Percentiles rank a stretch among this genome's conserved stretches.
These are phyloP conservation scores for Phyllotis vaccarum DNA, from an alignment of 2,797 vertebrate species.

Conservation along the genomic window DNA sequence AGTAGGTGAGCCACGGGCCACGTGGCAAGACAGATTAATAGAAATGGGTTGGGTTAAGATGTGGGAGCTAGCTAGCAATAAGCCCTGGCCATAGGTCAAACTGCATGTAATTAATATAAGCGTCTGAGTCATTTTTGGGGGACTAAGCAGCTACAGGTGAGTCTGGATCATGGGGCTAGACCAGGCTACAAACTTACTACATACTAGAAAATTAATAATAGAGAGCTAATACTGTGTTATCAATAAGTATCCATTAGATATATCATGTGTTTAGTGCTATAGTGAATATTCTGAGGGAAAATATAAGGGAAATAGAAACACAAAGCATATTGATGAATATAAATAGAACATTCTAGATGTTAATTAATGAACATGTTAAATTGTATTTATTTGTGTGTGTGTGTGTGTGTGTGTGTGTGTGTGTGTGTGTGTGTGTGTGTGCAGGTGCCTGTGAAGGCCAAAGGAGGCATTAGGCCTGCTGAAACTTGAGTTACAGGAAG, in stretches of 20 bases:
- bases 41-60: no score
- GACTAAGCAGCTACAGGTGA: no score
- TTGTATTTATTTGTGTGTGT: not conserved
- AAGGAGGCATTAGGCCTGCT: not conserved
- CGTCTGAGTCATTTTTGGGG: no score
- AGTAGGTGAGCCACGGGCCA: no score
- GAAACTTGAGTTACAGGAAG: not conserved
- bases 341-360: not conserved
- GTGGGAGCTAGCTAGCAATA: no score
- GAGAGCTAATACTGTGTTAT: not conserved
- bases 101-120: no score
- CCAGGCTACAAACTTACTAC: no score
- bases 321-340: not conserved
- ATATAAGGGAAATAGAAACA: not conserved
- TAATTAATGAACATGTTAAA: not conserved
- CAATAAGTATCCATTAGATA: not conserved
- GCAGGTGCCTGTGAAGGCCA: not conserved
- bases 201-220: constrained; percentile 5
- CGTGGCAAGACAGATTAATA: no score
- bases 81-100: no score
- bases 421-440: not conserved
- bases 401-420: not conserved
- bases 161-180: no score
- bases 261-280: not conserved
- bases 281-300: not conserved